Evolutionary conservation across 2,113 vertebrate genomes (phyloP).

Genomic region (Hippopotamus amphibius): DNA sequence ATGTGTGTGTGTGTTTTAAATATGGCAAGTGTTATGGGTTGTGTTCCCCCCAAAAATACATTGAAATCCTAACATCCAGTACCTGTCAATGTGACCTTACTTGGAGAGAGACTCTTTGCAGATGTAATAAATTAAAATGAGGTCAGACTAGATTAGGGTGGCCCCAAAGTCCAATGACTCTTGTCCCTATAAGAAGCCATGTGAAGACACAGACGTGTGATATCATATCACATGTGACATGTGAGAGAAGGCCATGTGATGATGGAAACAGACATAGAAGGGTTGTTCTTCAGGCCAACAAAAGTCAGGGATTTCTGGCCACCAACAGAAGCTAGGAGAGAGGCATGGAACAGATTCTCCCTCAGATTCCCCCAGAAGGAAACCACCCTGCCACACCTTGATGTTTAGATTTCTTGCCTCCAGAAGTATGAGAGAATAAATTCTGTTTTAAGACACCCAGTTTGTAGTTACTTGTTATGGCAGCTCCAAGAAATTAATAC

Average conservation of each 20-base stretch:
- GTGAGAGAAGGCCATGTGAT: not conserved
- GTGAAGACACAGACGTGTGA: not conserved
- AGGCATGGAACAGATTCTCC: not conserved
- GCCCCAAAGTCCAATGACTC: not conserved
- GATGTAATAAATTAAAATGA: not conserved
- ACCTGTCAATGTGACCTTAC: not conserved
- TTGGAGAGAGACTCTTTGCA: not conserved
- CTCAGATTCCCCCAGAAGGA: not conserved
- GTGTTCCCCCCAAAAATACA: not conserved
- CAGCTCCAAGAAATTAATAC: not conserved
- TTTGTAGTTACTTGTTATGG: not conserved
- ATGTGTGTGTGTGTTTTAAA: not conserved
- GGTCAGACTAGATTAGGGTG: not conserved
- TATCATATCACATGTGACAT: not conserved
- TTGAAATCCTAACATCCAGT: not conserved
- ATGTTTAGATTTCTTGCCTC: not conserved
- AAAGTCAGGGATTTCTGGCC: not conserved
- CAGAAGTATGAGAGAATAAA: not conserved
- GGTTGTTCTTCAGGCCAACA: not conserved
- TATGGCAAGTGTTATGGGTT: not conserved
- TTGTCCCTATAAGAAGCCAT: not conserved
- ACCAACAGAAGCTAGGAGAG: not conserved
- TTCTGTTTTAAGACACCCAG: not conserved
- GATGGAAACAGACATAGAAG: not conserved
- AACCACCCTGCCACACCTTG: not conserved